Percentiles rank a stretch among this genome's conserved stretches.
phyloP scores from a whole-genome alignment of 1,140 invertebrate species.

The Rhynchophorus ferrugineus region DNA sequence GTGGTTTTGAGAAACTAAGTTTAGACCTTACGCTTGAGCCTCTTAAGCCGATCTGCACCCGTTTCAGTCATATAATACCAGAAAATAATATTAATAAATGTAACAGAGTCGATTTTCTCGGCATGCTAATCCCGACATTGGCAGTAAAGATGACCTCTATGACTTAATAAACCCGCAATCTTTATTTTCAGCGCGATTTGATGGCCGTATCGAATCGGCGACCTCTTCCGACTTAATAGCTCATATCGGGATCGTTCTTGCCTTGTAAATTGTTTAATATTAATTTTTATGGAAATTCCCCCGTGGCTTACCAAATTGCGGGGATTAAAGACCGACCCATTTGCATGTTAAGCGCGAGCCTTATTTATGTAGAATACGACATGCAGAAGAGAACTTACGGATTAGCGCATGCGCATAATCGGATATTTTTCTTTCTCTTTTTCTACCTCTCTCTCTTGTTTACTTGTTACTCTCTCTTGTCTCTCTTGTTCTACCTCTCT shows the following conservation, averaged over 20 bases:
- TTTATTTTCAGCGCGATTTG: slow-evolving; percentile 27
- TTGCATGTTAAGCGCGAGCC: slow-evolving; percentile 11
- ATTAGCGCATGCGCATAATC: not conserved
- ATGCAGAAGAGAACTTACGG: not conserved
- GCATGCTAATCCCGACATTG: slow-evolving; percentile 24
- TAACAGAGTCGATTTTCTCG: slow-evolving; percentile 23
- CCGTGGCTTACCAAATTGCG: slow-evolving; percentile 25
- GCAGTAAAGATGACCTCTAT: slow-evolving; percentile 22
- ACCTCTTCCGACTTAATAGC: slow-evolving; percentile 19
- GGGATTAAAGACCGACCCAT: not conserved
- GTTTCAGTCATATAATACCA: slow-evolving; percentile 22
- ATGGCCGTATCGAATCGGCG: slow-evolving; percentile 21
- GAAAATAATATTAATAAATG: slow-evolving; percentile 30
- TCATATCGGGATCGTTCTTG: slow-evolving; percentile 18
- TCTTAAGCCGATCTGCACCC: slow-evolving; percentile 13
- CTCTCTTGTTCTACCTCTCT: too few relatives aligned
- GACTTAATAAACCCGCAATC: slow-evolving; percentile 29
- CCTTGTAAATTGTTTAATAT: slow-evolving; percentile 19
- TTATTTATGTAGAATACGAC: not conserved
- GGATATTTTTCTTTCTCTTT: not conserved
- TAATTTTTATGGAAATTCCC: slow-evolving; percentile 25
- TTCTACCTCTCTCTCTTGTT: too few relatives aligned
- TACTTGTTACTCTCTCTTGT: too few relatives aligned
- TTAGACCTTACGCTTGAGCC: too few relatives aligned
- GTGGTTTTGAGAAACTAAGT: too few relatives aligned